Evolutionary conservation across 2,888 invertebrate species (phyloP), one percentile per base, ranked within the genome.

Genomic region (Acanthosepion esculentum): DNA sequence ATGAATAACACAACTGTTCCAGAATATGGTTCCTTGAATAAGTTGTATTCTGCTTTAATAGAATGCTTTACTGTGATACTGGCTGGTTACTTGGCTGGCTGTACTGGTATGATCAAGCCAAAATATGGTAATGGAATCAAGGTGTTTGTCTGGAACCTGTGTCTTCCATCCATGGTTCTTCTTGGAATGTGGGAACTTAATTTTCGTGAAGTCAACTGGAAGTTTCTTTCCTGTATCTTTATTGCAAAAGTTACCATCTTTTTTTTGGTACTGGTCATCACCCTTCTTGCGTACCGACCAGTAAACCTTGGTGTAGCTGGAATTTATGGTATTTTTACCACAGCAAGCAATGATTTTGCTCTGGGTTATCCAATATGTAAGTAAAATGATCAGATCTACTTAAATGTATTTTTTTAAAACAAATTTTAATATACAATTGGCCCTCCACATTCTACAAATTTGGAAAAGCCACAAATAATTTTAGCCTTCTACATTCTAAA

Each of bases 281-380:
- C 98, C 7, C 97, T 99, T 95, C 97, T 99, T 92, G 98, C 99
- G 92, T 96, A 97, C 92, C 97, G 98, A 97, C 99, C 99, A 15
- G 97, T 98, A 41, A 98, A 99, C 97, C 98, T 98, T 95, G 99
- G 99, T 8, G 98, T 98, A 96, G 99, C 99, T 93, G 99, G 99
- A 29, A 98, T 99, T 95, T 98, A 99, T 98, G 99, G 99, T 41
- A 99, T 99, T 96, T 99, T 99, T 97, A 98, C 99, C 96, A 99
- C 99, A 0, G 99, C 99, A 97, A 99, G 99, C 97, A 99, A 99
- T 98, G 99, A 99, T 97, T 99, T 99, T 98, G 99, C 99, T 48
- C 98, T 99, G 96, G 99, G 99, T 95, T 99, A 98, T 98, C 99
- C 99, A 15, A 99, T 99, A 96, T 98, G 99, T 99, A 98, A 98